Evolutionary conservation across 2,888 invertebrate species (phyloP).

Genomic region (Linnaemya vulpina): DNA sequence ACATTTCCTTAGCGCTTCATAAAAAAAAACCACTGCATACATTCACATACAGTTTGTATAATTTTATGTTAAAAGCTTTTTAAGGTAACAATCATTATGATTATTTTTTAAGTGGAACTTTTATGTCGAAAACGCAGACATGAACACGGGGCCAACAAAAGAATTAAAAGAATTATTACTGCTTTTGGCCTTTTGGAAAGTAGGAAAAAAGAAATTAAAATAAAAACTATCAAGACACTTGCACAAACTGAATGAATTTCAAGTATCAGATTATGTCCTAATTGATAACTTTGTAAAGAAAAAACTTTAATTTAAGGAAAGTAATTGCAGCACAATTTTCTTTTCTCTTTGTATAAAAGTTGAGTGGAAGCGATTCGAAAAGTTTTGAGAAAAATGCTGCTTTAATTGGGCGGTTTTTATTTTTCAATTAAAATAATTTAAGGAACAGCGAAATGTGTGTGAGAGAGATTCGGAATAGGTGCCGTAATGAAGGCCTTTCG

Average conservation of each 20-base stretch:
- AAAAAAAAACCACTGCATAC: conserved; percentile 3
- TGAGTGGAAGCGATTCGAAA: neutral
- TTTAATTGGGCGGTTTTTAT: too few species aligned
- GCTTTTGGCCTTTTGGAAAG: conserved; percentile 15
- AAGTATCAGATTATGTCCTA: neutral
- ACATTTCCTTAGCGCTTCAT: conserved; percentile 7
- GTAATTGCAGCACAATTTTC: neutral
- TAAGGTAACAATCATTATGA: conserved; percentile 67
- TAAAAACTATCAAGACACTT: neutral
- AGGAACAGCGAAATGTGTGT: too few species aligned
- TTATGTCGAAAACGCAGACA: conserved; percentile 39
- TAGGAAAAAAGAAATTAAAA: neutral
- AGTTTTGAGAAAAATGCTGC: neutral
- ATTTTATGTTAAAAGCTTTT: conserved; percentile 65
- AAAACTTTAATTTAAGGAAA: neutral
- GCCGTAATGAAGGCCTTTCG: too few species aligned
- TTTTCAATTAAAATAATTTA: too few species aligned
- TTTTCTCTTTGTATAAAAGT: neutral
- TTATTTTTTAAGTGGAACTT: conserved; percentile 60
- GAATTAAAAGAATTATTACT: conserved; percentile 49
- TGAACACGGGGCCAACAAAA: conserved; percentile 49
- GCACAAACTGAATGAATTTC: neutral
- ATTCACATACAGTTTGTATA: neutral
- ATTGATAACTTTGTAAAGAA: neutral
- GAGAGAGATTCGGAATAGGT: too few species aligned